Evolutionary conservation across 2,797 vertebrate species (phyloP).

Genomic region (Chromobotia macracanthus): DNA sequence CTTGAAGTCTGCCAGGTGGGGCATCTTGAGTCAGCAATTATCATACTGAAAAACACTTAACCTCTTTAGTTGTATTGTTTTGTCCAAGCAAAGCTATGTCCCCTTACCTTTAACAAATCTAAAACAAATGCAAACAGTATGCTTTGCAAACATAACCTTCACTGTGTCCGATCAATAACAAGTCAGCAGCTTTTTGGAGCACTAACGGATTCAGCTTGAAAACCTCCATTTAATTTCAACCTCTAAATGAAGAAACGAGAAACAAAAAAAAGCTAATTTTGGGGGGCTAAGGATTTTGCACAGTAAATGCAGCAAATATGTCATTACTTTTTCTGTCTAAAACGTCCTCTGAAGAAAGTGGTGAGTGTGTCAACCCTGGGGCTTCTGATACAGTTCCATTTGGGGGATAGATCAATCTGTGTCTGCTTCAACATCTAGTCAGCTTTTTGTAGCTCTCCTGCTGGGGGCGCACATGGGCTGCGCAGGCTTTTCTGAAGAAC

Average conservation of each 20-base stretch:
- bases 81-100: conserved; percentile 67
- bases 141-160: conserved; percentile 68
- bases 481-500: conserved; percentile 99
- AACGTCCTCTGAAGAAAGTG: conserved; percentile 83
- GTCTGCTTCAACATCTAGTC: conserved; percentile 80
- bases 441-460: conserved; percentile 92
- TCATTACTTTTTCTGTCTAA: conserved; percentile 79
- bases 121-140: conserved; percentile 75
- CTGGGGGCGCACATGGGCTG: conserved; percentile 87
- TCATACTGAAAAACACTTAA: conserved; percentile 66
- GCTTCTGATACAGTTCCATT: conserved; percentile 83
- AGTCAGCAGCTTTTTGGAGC: conserved; percentile 71
- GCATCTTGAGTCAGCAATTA: conserved; percentile 60
- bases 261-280: conserved; percentile 63
- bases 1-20: conserved; percentile 67
- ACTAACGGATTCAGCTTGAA: conserved; percentile 68
- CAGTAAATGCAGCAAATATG: conserved; percentile 78
- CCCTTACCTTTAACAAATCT: conserved; percentile 71
- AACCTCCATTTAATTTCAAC: conserved; percentile 69
- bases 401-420: conserved; percentile 85
- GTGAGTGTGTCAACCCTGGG: conserved; percentile 77
- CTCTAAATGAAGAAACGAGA: conserved; percentile 62
- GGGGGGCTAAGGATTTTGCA: conserved; percentile 69
- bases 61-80: conserved; percentile 66
- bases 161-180: conserved; percentile 68